Percentiles rank a stretch among this genome's conserved stretches.
Evolutionary conservation across 2,888 invertebrate genomes (phyloP).

Genomic region (Cheilosia impressa): DNA sequence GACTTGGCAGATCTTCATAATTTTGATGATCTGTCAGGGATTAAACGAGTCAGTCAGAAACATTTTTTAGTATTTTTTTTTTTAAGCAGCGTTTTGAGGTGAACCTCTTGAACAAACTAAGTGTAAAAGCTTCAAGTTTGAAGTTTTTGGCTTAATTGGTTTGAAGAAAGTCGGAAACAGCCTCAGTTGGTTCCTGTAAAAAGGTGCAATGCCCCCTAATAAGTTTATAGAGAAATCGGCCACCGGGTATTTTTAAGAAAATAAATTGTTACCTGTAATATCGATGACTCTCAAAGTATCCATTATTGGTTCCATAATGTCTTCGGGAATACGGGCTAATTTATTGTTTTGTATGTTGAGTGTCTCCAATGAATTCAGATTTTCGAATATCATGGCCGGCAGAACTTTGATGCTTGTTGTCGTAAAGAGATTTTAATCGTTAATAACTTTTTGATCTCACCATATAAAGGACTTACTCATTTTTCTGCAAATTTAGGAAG

Average conservation of each 20-base stretch:
- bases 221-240: not conserved
- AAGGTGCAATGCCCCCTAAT: too few relatives aligned
- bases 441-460: not conserved
- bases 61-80: too few relatives aligned
- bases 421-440: not conserved
- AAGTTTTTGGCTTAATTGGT: too few relatives aligned
- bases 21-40: too few relatives aligned
- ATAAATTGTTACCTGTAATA: slow-evolving; percentile 89
- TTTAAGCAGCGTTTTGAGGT: too few relatives aligned
- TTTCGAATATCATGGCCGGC: slow-evolving; percentile 93
- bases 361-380: slow-evolving; percentile 94
- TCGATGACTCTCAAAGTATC: slow-evolving; percentile 94
- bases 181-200: too few relatives aligned
- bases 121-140: too few relatives aligned
- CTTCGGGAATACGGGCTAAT: slow-evolving; percentile 91
- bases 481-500: slow-evolving; percentile 96
- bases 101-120: too few relatives aligned
- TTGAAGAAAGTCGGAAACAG: too few relatives aligned
- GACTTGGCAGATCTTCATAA: too few relatives aligned
- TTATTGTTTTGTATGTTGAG: slow-evolving; percentile 95
- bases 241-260: not conserved
- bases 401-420: slow-evolving; percentile 90
- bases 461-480: slow-evolving; percentile 88
- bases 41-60: too few relatives aligned
- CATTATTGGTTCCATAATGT: slow-evolving; percentile 94